phyloP scores from a whole-genome alignment of 2,888 invertebrate species.

The Macrosoma leucophasiata region DNA sequence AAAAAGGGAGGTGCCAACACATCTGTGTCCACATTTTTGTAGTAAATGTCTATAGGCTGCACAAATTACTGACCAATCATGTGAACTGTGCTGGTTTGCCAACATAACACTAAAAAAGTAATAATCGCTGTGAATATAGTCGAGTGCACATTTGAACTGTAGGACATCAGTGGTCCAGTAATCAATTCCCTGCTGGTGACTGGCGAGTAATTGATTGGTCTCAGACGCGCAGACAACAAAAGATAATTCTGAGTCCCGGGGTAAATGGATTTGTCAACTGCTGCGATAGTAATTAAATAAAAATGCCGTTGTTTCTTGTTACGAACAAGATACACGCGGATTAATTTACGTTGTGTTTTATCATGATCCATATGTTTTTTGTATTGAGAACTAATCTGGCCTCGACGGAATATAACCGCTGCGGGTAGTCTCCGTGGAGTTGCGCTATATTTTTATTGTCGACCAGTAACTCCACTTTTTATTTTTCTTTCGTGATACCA shows the following conservation, averaged over 20 bases:
- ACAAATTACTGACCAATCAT: too few species aligned
- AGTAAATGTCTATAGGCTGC: not conserved
- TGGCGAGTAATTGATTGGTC: conserved; percentile 65
- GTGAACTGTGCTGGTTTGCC: too few species aligned
- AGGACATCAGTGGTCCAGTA: conserved; percentile 43
- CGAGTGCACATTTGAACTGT: conserved; percentile 38
- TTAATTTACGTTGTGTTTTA: conserved; percentile 34
- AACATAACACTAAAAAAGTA: too few species aligned
- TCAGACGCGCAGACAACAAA: conserved; percentile 63
- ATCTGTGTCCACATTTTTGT: not conserved
- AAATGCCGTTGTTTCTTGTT: conserved; percentile 50
- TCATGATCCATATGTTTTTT: conserved; percentile 32
- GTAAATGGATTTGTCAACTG: conserved; percentile 71
- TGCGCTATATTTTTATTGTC: conserved; percentile 10
- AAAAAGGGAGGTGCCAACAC: not conserved
- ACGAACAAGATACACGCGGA: conserved; percentile 24
- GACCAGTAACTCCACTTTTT: too few species aligned
- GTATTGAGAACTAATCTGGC: conserved; percentile 22
- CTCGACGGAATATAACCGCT: conserved; percentile 5
- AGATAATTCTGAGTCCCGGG: conserved; percentile 56
- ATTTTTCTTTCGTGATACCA: too few species aligned
- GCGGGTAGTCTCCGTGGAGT: conserved; percentile 10
- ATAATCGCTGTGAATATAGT: too few species aligned
- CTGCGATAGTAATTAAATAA: conserved; percentile 65
- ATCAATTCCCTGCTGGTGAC: conserved; percentile 56